Evolutionary conservation across 1,140 invertebrate genomes (phyloP), one percentile per base, ranked within the genome.

Genomic region (Neoseiulus cucumeris): DNA sequence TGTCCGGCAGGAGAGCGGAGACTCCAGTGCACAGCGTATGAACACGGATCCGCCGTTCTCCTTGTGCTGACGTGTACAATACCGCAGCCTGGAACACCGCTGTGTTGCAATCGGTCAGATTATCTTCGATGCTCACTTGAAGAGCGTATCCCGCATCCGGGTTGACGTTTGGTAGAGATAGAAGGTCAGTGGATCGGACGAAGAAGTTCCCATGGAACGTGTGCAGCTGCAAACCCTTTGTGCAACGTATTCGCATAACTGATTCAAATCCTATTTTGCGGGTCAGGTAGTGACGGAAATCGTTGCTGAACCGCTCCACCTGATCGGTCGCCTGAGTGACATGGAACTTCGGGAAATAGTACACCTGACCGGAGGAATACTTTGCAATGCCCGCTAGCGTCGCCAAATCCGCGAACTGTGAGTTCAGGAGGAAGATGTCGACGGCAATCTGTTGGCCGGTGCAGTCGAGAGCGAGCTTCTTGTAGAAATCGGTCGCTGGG

Each of bases 191-290:
- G 0, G 94, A 97, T 20, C 96, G 81, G 42, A 99, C 94, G 78
- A 98, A 99, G 80, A 97, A 97, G 76, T 98, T 98, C 9, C 96
- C 96, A 79, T 98, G 93, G 81, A 98, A 99, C 69, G 92, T 93
- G 75, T 98, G 91, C 69, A 98, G 92, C 39, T 87, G 82, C 45
- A 98, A 76, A 18, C 75, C 87, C 82, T 76, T 75, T 7, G 91
- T 93, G 74, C 91, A 98, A 5, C 95, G 81, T 66, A 98, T 85
- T 72, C 96, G 82, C 90, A 99, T 93, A 0, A 99, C 95, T 42
- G 96, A 89, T 77, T 99, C 96, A 75, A 98, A 97, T 41, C 96
- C 95, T 70, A 99, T 94, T 78, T 97, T 98, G 68, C 96, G 81
- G 0, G 87, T 89, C 1, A 99, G 78, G 78, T 99, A 99, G 51